These are phyloP conservation scores for Poeciliopsis paucimaculata DNA, from an alignment of 2,797 vertebrate species.

Conservation along the genomic window DNA sequence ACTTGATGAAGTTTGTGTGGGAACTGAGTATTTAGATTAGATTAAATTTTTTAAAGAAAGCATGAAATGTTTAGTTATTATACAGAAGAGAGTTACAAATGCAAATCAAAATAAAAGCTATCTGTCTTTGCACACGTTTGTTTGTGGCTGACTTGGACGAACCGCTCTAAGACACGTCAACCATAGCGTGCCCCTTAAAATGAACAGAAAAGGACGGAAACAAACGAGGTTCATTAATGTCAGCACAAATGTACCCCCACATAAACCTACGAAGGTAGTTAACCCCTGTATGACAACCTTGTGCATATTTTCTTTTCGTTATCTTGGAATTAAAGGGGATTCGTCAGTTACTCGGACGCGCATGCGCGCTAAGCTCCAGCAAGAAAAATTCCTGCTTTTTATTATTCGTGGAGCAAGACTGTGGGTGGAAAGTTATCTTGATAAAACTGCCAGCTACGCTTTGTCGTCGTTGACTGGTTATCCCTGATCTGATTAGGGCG, in stretches of 20 bases:
- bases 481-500: constrained; percentile 23
- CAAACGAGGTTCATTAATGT: not conserved
- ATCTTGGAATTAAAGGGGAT: constrained; percentile 54
- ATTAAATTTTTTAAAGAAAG: not conserved
- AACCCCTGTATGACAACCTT: not conserved
- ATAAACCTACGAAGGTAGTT: rapidly evolving
- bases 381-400: constrained; percentile 73
- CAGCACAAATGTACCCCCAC: rapidly evolving
- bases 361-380: constrained; percentile 65
- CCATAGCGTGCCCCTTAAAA: constrained; percentile 32
- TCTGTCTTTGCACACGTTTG: not conserved
- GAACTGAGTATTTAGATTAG: not conserved
- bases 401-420: constrained; percentile 58
- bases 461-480: constrained; percentile 16
- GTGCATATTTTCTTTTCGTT: constrained; percentile 12
- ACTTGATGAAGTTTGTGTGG: not conserved
- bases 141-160: constrained; percentile 26
- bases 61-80: not conserved
- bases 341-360: constrained; percentile 51
- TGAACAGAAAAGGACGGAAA: not conserved
- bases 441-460: constrained; percentile 41
- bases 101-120: not conserved
- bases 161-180: constrained; percentile 65
- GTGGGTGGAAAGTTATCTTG: constrained; percentile 68
- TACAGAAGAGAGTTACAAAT: not conserved